Percentiles rank a stretch among this genome's conserved stretches.
Conservation (phyloP, 2,888 invertebrate species). For the Dryobotodes eremita region DNA sequence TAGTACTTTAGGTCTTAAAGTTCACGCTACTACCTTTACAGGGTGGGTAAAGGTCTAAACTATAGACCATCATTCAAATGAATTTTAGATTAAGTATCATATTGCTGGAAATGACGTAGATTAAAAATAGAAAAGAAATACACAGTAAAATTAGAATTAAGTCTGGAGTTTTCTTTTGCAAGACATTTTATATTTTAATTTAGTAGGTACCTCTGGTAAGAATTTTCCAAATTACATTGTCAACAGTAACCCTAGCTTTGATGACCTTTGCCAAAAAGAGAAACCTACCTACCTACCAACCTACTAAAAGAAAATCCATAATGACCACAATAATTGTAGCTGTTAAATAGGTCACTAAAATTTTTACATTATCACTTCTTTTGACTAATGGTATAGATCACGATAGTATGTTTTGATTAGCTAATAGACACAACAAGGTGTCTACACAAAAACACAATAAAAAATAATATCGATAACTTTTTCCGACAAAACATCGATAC, state of each 20-base stretch:
- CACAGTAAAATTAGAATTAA: not conserved
- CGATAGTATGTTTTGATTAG: not conserved
- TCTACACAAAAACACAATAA: not conserved
- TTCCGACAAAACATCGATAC: constrained; percentile 31
- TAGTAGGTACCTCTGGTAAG: not conserved
- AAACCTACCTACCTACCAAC: not conserved
- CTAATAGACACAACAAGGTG: not conserved
- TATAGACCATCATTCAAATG: not conserved
- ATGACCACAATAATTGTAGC: too few relatives aligned
- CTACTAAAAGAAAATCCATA: too few relatives aligned
- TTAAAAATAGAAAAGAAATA: not conserved
- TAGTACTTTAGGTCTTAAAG: constrained; percentile 51
- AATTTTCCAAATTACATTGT: not conserved
- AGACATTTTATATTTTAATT: not conserved
- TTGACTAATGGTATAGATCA: not conserved
- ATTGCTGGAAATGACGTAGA: not conserved
- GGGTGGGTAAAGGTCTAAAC: constrained; percentile 2
- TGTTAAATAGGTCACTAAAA: not conserved
- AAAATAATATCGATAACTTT: constrained; percentile 31
- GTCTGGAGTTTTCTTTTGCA: not conserved
- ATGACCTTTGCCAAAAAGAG: not conserved
- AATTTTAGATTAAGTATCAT: not conserved
- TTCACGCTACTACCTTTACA: constrained; percentile 17
- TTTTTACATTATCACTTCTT: too few relatives aligned
- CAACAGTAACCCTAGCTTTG: not conserved